Evolutionary conservation across 2,797 vertebrate species (phyloP), one percentile per base, ranked within the genome.

Genomic region (Epinephelus malabaricus): DNA sequence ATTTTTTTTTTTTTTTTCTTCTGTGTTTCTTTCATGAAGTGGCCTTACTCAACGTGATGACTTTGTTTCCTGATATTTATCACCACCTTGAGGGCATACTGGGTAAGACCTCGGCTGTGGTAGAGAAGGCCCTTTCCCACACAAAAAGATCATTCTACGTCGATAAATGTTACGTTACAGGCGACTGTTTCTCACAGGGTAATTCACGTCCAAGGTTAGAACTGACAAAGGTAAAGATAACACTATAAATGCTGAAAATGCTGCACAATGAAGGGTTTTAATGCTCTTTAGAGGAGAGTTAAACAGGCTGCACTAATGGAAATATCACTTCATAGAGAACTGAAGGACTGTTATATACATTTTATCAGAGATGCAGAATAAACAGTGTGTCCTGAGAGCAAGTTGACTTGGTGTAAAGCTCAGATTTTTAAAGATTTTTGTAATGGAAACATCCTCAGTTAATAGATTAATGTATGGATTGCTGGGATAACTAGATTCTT

Each of bases 11-110:
- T n/a, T 27, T 47, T 30, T 56, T 43, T 55, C 17, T 40, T 40
- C 18, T 43, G 40, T 30, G 1, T 58, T 27, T 73, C 46, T 73
- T 8, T 18, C 47, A 69, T 50, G 67, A 80, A 74, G 15, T 23
- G 15, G 55, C 30, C 3, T 15, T 6, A n/a, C 56, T 25, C 2
- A 0, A n/a, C 4, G 40, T 1, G 27, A 10, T 43, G 45, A 49
- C 15, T 27, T 30, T 58, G 64, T 85, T 69, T 67, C 63, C 80
- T 92, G 84, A 89, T 21, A 23, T 92, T 60, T 82, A 84, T 82
- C 86, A 30, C 92, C 92, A 89, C 88, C 92, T 78, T 65, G 78
- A 88, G 93, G 88, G 6, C 3, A 0, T 5, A 4, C 10, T 7
- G 8, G 61, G 73, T 72, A 73, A 27, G 6, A 53, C 18, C 12